A percentile compares a stretch with the other conserved stretches of the same genome.
These are phyloP conservation scores for Drosophila melanogaster DNA, from an alignment of 1,140 invertebrate species.

Conservation along the genomic window Release_6_plus_ISO1_MT NT_033779.5:18230501-18231000, in stretches of 20 bases:
- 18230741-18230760: conserved; percentile 23
- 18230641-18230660: neutral
- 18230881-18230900: conserved; percentile 62
- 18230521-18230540: too few relatives aligned
- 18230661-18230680: neutral
- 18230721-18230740: conserved; percentile 23
- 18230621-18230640: neutral
- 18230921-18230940: conserved; percentile 62
- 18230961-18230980: conserved; percentile 10
- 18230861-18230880: conserved; percentile 2
- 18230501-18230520: neutral
- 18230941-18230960: conserved; percentile 30
- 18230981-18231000: conserved; percentile 34
- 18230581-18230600: too few relatives aligned
- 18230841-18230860: neutral
- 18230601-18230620: neutral
- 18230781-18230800: conserved; percentile 43
- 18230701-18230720: conserved; percentile 32
- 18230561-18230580: too few relatives aligned
- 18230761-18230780: neutral
- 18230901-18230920: conserved; percentile 78
- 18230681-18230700: neutral
- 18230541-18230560: too few relatives aligned
- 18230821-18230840: conserved; percentile 17
- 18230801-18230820: conserved; percentile 16